Percentiles rank a stretch among this genome's conserved stretches.
phyloP scores from a whole-genome alignment of 2,797 vertebrate species.

The Euthynnus affinis region DNA sequence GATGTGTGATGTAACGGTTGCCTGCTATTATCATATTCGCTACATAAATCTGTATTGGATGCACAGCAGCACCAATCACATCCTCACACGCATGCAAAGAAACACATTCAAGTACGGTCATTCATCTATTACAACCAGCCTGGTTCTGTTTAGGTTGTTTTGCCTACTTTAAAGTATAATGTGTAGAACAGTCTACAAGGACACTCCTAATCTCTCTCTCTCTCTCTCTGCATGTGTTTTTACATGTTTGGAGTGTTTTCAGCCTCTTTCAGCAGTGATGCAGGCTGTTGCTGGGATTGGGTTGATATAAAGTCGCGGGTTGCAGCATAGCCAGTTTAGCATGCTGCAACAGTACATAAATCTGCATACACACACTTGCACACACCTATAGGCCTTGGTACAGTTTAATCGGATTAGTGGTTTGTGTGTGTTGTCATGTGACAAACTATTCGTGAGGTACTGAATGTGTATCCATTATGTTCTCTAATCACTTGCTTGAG shows the following conservation, averaged over 20 bases:
- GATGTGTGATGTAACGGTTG: conserved; percentile 4
- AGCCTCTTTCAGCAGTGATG: conserved; percentile 32
- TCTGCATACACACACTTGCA: not conserved
- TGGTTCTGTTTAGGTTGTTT: conserved; percentile 32
- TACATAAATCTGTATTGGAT: conserved; percentile 13
- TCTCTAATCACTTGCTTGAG: not conserved
- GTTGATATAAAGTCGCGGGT: conserved; percentile 20
- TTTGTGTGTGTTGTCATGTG: conserved; percentile 16
- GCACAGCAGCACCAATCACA: not conserved
- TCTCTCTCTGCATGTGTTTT: conserved; percentile 3
- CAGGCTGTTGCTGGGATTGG: conserved; percentile 31
- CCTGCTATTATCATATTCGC: conserved; percentile 18
- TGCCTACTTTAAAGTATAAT: not conserved
- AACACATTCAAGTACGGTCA: not conserved
- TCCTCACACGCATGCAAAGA: not conserved
- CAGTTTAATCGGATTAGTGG: conserved; percentile 5
- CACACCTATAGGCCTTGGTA: not conserved
- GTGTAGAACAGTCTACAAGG: conserved; percentile 2
- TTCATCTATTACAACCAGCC: conserved; percentile 5
- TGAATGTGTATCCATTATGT: not conserved
- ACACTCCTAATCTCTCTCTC: not conserved
- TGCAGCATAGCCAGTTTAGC: conserved; percentile 3
- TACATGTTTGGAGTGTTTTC: conserved; percentile 13
- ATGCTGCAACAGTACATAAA: conserved; percentile 17
- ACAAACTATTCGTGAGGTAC: not conserved